phyloP scores from a whole-genome alignment of 2,113 vertebrate species.

The Blennius ocellaris region DNA sequence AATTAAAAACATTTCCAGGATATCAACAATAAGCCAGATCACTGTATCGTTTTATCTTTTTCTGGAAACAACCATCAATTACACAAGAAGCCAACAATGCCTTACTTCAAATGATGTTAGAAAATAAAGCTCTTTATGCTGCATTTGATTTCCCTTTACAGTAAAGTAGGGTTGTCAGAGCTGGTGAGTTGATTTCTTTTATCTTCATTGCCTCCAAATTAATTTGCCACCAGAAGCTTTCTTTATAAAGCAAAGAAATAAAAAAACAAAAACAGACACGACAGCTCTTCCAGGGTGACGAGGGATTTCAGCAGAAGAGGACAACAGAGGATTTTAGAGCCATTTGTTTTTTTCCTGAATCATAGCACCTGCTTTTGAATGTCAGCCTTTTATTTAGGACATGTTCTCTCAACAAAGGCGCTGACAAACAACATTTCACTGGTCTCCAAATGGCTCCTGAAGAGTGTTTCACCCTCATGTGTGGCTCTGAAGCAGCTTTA shows the following conservation, averaged over 20 bases:
- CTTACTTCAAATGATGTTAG: background rate
- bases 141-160: slow-evolving; percentile 30
- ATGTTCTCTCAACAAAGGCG: background rate
- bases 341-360: slow-evolving; percentile 21
- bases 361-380: slow-evolving; percentile 52
- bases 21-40: slow-evolving; percentile 49
- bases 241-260: slow-evolving; percentile 12
- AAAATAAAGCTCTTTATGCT: slow-evolving; percentile 37
- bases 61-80: slow-evolving; percentile 6
- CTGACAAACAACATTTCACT: slow-evolving; percentile 3
- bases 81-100: background rate
- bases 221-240: slow-evolving; percentile 15
- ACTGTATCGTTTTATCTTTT: slow-evolving; percentile 13
- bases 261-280: slow-evolving; percentile 4
- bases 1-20: slow-evolving; percentile 66
- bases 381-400: background rate
- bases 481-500: background rate
- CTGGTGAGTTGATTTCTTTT: slow-evolving; percentile 33
- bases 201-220: background rate
- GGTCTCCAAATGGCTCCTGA: background rate
- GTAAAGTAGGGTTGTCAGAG: slow-evolving; percentile 50
- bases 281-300: background rate
- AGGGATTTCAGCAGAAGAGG: background rate
- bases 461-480: background rate
- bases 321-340: background rate